Percentiles rank a stretch among this genome's conserved stretches.
Conservation (phyloP, 2,888 invertebrate genomes). For the Choreutis nemorana region DNA sequence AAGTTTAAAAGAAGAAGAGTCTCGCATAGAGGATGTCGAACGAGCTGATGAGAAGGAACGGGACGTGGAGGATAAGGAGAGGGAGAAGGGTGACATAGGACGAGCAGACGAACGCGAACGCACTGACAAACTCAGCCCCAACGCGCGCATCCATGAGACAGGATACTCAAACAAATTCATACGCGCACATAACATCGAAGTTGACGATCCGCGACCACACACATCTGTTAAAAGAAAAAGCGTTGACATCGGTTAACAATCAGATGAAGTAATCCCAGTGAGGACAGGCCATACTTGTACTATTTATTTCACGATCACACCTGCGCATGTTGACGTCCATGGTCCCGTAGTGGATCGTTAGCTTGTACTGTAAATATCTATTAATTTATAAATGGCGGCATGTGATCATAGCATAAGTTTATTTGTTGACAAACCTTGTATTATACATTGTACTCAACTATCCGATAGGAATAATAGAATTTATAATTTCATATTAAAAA, state of each 20-base stretch:
- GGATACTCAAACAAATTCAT: conserved; percentile 42
- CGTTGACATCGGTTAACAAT: conserved; percentile 15
- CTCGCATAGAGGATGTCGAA: conserved; percentile 16
- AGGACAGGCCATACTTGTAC: conserved; percentile 42
- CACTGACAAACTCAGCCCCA: conserved; percentile 31
- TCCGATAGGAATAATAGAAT: too few relatives aligned
- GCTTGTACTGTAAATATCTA: too few relatives aligned
- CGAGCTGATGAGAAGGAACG: conserved; percentile 20
- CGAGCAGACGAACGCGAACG: conserved; percentile 22
- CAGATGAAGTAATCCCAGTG: too few relatives aligned
- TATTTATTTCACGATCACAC: conserved; percentile 36
- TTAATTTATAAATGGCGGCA: too few relatives aligned
- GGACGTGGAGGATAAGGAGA: conserved; percentile 14
- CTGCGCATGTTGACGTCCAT: too few relatives aligned
- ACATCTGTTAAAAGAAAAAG: conserved; percentile 16
- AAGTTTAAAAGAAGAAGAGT: conserved; percentile 7
- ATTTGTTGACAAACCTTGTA: too few relatives aligned
- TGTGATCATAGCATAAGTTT: too few relatives aligned
- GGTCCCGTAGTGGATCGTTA: too few relatives aligned
- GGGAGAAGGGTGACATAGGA: conserved; percentile 14
- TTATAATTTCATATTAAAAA: too few relatives aligned
- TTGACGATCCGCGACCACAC: conserved; percentile 24
- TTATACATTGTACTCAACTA: too few relatives aligned
- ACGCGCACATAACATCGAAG: conserved; percentile 36
- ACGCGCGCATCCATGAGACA: conserved; percentile 36